These are phyloP conservation scores for Geotrypetes seraphini DNA, from an alignment of 2,797 vertebrate genomes.

Conservation along the genomic window DNA sequence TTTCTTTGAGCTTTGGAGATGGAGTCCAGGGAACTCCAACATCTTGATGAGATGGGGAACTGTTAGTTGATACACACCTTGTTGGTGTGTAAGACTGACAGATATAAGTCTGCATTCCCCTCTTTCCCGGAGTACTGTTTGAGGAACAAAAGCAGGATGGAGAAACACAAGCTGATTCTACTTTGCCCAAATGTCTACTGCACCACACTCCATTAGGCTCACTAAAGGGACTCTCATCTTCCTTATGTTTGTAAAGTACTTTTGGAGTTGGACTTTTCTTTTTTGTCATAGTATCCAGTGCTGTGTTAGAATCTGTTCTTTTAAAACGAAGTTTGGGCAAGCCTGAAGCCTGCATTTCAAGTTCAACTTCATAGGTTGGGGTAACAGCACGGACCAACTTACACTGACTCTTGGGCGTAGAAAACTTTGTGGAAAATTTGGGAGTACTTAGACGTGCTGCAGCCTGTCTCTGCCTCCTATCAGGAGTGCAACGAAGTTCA, in stretches of 20 bases:
- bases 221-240: conserved; percentile 25
- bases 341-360: conserved; percentile 80
- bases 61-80: conserved; percentile 38
- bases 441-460: conserved; percentile 57
- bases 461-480: conserved; percentile 66
- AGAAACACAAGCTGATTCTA: conserved; percentile 57
- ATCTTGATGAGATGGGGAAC: conserved; percentile 53
- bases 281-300: conserved; percentile 19
- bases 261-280: neutral
- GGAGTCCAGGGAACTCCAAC: conserved; percentile 61
- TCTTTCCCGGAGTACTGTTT: conserved; percentile 70
- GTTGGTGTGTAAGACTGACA: conserved; percentile 90
- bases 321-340: conserved; percentile 82
- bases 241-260: conserved; percentile 7
- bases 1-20: conserved; percentile 75
- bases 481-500: conserved; percentile 60
- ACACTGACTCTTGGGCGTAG: conserved; percentile 30
- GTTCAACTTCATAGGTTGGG: conserved; percentile 70
- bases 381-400: conserved; percentile 10
- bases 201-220: conserved; percentile 28
- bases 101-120: conserved; percentile 75
- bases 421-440: conserved; percentile 23
- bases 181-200: conserved; percentile 42
- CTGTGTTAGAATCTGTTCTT: conserved; percentile 53
- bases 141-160: conserved; percentile 55